These are phyloP conservation scores for Phytoseiulus persimilis DNA, from an alignment of 2,888 invertebrate genomes.

Conservation along the genomic window DNA sequence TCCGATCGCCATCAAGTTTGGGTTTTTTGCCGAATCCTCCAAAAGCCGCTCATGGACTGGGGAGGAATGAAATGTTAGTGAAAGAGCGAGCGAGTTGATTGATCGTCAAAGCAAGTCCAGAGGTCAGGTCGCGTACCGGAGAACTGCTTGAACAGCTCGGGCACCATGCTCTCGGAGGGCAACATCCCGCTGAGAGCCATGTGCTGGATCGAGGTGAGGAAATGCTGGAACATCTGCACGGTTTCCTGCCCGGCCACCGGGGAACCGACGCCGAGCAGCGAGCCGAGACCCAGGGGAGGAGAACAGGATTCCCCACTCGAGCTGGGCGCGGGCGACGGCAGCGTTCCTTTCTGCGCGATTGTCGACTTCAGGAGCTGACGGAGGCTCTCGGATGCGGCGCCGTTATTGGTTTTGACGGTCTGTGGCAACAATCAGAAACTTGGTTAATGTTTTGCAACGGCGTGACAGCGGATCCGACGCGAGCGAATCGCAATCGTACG, in stretches of 20 bases:
- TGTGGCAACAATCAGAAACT: background rate
- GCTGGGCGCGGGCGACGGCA: slow-evolving; percentile 30
- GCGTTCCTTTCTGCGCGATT: slow-evolving; percentile 44
- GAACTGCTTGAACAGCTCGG: slow-evolving; percentile 22
- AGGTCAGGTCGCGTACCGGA: background rate
- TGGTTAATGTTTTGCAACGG: background rate
- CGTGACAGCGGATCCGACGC: background rate
- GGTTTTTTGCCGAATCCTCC: slow-evolving; percentile 20
- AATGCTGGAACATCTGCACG: slow-evolving; percentile 33
- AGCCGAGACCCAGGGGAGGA: slow-evolving; percentile 17
- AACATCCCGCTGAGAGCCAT: slow-evolving; percentile 29
- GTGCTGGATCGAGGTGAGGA: slow-evolving; percentile 19
- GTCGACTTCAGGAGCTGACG: slow-evolving; percentile 45
- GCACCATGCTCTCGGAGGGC: slow-evolving; percentile 12
- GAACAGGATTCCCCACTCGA: slow-evolving; percentile 36
- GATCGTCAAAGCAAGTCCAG: too few relatives aligned
- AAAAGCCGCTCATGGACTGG: slow-evolving; percentile 8
- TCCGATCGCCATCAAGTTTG: slow-evolving; percentile 31
- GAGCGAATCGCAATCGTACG: background rate
- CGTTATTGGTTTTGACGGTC: slow-evolving; percentile 11
- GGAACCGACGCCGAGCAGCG: slow-evolving; percentile 22
- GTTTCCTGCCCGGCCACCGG: background rate
- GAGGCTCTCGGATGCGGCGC: slow-evolving; percentile 46
- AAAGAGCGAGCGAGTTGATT: too few relatives aligned
- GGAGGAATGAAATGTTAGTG: background rate